These are phyloP conservation scores for Thyatira batis DNA, from an alignment of 2,888 invertebrate species.

Conservation along the genomic window DNA sequence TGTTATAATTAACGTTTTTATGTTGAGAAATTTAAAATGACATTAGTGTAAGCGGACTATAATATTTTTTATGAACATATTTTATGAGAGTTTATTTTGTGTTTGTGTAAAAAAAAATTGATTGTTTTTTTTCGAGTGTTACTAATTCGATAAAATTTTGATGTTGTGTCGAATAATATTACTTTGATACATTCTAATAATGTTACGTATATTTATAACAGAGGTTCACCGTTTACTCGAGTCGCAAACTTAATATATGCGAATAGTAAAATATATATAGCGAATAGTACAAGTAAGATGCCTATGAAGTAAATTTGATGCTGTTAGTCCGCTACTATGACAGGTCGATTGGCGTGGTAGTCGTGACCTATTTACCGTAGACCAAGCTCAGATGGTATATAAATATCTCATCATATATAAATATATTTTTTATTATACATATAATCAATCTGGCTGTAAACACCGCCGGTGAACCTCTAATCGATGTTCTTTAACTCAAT, in stretches of 20 bases:
- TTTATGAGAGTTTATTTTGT: constrained; percentile 57
- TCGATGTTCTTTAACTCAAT: constrained; percentile 35
- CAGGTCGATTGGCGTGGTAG: no score
- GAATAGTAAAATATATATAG: neutral
- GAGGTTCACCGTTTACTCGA: neutral
- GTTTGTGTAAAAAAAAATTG: constrained; percentile 37
- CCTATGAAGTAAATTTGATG: no score
- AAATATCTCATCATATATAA: neutral
- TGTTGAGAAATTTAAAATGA: constrained; percentile 13
- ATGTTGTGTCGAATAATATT: constrained; percentile 27
- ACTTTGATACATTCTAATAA: neutral
- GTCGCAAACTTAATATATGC: neutral
- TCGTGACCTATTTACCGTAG: no score
- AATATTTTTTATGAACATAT: constrained; percentile 39
- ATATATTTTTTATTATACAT: constrained; percentile 16
- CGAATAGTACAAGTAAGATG: neutral
- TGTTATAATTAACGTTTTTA: constrained; percentile 19
- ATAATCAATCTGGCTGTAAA: neutral
- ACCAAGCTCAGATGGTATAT: no score
- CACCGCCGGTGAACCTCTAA: constrained; percentile 8
- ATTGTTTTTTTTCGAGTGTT: constrained; percentile 27
- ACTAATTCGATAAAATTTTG: constrained; percentile 17
- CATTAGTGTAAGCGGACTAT: constrained; percentile 27
- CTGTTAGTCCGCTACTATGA: no score
- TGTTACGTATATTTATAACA: neutral